Evolutionary conservation across 2,888 invertebrate species (phyloP).

Genomic region (Cremastobaeus sp.): DNA sequence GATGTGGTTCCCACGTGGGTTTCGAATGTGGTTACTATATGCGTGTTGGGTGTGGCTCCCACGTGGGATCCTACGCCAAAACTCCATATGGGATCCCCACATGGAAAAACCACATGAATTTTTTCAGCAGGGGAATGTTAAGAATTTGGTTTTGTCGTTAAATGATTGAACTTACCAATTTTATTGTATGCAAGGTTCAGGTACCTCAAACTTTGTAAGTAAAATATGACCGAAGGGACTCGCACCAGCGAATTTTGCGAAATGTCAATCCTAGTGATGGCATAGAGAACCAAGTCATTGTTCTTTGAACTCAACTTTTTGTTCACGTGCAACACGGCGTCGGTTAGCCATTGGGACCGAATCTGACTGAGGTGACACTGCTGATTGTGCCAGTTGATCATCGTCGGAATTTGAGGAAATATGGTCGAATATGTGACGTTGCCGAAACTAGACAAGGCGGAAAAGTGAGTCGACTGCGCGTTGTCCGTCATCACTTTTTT

Average conservation of each 20-base stretch:
- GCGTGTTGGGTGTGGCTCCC: too few species aligned
- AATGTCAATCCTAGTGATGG: constrained; percentile 95
- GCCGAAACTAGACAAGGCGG: constrained; percentile 80
- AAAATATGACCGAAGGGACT: constrained; percentile 90
- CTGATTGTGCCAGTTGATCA: constrained; percentile 95
- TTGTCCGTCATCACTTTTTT: constrained; percentile 88
- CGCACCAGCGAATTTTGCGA: constrained; percentile 91
- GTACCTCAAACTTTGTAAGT: constrained; percentile 88
- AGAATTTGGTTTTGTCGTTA: too few species aligned
- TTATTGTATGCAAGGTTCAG: constrained; percentile 94
- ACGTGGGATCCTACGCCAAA: too few species aligned
- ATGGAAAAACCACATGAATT: too few species aligned
- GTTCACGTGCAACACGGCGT: constrained; percentile 91
- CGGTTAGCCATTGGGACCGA: constrained; percentile 89
- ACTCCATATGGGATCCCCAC: too few species aligned
- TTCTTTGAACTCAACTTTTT: constrained; percentile 84
- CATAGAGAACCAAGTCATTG: constrained; percentile 88
- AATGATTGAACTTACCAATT: constrained; percentile 64
- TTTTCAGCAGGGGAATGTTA: not conserved
- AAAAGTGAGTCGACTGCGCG: constrained; percentile 80
- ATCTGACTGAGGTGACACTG: constrained; percentile 85
- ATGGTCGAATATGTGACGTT: constrained; percentile 87
- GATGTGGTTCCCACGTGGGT: too few species aligned
- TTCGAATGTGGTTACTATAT: too few species aligned
- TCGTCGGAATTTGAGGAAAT: constrained; percentile 90